A percentile compares a stretch with the other conserved stretches of the same genome.
phyloP scores from a whole-genome alignment of 2,888 invertebrate species.

The Parnassius mnemosyne region DNA sequence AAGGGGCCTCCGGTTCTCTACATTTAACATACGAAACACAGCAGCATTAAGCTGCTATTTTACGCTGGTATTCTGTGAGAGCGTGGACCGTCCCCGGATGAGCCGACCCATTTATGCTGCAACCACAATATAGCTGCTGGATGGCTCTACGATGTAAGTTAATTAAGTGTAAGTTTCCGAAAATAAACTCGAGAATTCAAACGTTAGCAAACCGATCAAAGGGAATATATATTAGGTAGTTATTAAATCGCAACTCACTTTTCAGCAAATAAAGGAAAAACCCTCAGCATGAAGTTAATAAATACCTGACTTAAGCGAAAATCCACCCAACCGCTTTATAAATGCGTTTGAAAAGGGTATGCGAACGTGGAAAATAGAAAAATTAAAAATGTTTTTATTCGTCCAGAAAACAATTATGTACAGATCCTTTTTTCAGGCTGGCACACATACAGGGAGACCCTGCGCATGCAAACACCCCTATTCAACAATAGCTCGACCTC shows the following conservation, averaged over 20 bases:
- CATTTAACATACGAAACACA: too few species aligned
- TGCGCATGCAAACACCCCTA: conserved; percentile 19
- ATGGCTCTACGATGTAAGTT: too few species aligned
- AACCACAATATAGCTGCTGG: too few species aligned
- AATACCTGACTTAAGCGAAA: conserved; percentile 20
- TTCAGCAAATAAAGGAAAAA: conserved; percentile 3
- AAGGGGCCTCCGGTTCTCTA: too few species aligned
- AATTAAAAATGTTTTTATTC: conserved; percentile 23
- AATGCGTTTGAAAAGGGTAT: conserved; percentile 25
- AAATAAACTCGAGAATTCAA: too few species aligned
- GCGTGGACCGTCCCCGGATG: too few species aligned
- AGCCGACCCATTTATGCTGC: too few species aligned
- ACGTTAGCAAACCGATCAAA: too few species aligned
- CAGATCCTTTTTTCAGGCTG: conserved; percentile 19
- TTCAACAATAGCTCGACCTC: conserved; percentile 37
- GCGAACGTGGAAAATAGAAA: conserved; percentile 16
- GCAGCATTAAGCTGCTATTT: too few species aligned
- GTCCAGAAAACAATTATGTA: conserved; percentile 28
- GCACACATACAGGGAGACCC: conserved; percentile 16
- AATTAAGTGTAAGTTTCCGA: too few species aligned
- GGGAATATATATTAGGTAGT: too few species aligned
- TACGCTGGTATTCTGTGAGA: too few species aligned
- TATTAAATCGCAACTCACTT: neutral
- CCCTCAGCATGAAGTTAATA: conserved; percentile 14
- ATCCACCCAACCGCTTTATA: conserved; percentile 19